These are phyloP conservation scores for Zaprionus ghesquierei DNA, from an alignment of 1,140 invertebrate species.

Conservation along the genomic window DNA sequence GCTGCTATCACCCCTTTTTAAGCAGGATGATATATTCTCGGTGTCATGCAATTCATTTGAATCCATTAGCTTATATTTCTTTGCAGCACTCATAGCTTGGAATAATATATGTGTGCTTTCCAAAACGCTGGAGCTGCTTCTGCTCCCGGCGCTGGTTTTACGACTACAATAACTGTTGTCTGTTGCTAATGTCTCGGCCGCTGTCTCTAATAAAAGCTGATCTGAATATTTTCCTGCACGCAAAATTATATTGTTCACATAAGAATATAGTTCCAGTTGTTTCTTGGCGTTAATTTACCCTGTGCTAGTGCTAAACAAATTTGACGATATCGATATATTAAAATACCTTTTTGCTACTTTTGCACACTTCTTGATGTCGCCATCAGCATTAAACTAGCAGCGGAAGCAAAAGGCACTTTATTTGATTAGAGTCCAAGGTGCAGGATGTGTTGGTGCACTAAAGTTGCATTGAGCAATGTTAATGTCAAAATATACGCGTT, in stretches of 20 bases:
- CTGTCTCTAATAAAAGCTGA: background rate
- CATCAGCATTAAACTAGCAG: slow-evolving; percentile 14
- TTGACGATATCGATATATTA: slow-evolving; percentile 40
- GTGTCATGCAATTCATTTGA: slow-evolving; percentile 73
- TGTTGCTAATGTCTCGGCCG: background rate
- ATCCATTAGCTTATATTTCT: slow-evolving; percentile 79
- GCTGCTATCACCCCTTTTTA: slow-evolving; percentile 59
- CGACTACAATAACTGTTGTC: slow-evolving; percentile 3
- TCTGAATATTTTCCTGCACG: slow-evolving; percentile 7
- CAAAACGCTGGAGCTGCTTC: slow-evolving; percentile 40
- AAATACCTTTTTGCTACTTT: slow-evolving; percentile 33
- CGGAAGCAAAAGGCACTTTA: slow-evolving; percentile 32
- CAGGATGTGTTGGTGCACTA: slow-evolving; percentile 12
- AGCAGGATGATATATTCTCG: slow-evolving; percentile 71
- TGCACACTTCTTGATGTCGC: slow-evolving; percentile 36
- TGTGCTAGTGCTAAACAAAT: slow-evolving; percentile 37
- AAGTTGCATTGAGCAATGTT: background rate
- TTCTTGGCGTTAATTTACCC: slow-evolving; percentile 21
- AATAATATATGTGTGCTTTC: slow-evolving; percentile 29
- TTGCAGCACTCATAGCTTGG: slow-evolving; percentile 78
- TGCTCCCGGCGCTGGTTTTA: slow-evolving; percentile 37
- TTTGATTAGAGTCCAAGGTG: slow-evolving; percentile 9
- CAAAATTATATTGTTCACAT: slow-evolving; percentile 10
- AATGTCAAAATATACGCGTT: slow-evolving; percentile 25
- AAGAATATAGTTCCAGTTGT: slow-evolving; percentile 22